Evolutionary conservation across 2,888 invertebrate genomes (phyloP).

Genomic region (Conops quadrifasciatus): DNA sequence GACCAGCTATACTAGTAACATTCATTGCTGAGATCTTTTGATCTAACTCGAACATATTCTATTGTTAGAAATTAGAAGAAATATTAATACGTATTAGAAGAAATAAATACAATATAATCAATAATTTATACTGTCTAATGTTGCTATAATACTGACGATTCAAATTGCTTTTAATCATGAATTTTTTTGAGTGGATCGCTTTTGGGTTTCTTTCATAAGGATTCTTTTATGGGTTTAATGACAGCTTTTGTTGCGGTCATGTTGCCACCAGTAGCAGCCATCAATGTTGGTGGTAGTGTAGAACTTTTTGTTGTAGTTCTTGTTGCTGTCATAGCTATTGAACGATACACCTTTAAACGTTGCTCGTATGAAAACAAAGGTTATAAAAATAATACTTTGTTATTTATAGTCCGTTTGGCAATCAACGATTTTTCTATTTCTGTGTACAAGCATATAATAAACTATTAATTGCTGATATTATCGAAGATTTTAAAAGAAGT

Average conservation of each 20-base stretch:
- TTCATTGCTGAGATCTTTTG: too few relatives aligned
- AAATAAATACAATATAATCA: too few relatives aligned
- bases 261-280: background rate
- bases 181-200: constrained; percentile 14
- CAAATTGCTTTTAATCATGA: too few relatives aligned
- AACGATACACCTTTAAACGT: constrained; percentile 12
- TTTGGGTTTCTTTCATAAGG: constrained; percentile 1
- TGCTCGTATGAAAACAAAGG: constrained; percentile 20
- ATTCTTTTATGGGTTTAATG: background rate
- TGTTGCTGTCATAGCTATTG: constrained; percentile 8
- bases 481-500: constrained; percentile 37
- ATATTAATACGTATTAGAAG: too few relatives aligned
- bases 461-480: constrained; percentile 34
- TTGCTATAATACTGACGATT: too few relatives aligned
- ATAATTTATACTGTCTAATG: too few relatives aligned
- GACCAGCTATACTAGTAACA: too few relatives aligned
- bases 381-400: constrained; percentile 38
- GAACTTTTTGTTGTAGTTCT: constrained; percentile 14
- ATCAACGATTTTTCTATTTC: constrained; percentile 39
- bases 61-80: too few relatives aligned
- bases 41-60: too few relatives aligned
- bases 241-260: background rate
- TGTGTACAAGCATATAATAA: constrained; percentile 30
- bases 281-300: background rate
- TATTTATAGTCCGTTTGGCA: constrained; percentile 44